Base-by-base conservation (phyloP, 1,140 invertebrate species). In the Polypedilum vanderplanki region DNA sequence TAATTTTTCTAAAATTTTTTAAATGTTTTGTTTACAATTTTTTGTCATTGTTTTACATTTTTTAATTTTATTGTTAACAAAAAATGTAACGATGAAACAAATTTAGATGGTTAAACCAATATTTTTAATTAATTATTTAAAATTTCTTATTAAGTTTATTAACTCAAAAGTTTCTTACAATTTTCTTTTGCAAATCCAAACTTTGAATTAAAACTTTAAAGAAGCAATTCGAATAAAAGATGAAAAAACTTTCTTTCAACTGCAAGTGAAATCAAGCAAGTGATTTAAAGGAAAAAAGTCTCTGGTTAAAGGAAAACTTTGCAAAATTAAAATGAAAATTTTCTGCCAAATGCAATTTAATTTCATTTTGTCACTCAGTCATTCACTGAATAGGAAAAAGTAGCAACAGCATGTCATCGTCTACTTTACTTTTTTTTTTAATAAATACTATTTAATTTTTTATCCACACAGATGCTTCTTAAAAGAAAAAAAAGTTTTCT, bases 371-470 rank as follows among this genome's bases (percentile, higher is more conserved):
- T 7, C 46, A 7, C n/a, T 17, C n/a, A 12, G 2, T 57, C n/a
- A 33, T 3, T 33, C 24, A 5, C 24, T n/a, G n/a, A n/a, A 33
- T 33, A 33, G 24, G 24, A 33, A 57, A 57, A 57, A 57, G 46
- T n/a, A 57, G n/a, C 46, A 57, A n/a, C 65, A 70, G 20, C 65
- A 7, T 20, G 65, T 70, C 65, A 70, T 18, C 65, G 3, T 70
- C 65, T 18, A 70, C 18, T 70, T 20, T 18, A 10, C 65, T 22
- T 22, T 18, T 2, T 67, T 67, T 67, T 22, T 70, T 20, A 20
- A 70, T 70, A 20, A 70, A 70, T 70, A 70, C n/a, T 70, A 70
- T 70, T 70, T 70, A 70, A 70, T 70, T 70, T 22, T 12, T 57
- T 57, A 12, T 57, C n/a, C 46, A 57, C 12, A 57, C 46, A 57